Evolutionary conservation across 2,113 vertebrate species (phyloP), one percentile per base, ranked within the genome.

Genomic region (Chascanopsetta lugubris): DNA sequence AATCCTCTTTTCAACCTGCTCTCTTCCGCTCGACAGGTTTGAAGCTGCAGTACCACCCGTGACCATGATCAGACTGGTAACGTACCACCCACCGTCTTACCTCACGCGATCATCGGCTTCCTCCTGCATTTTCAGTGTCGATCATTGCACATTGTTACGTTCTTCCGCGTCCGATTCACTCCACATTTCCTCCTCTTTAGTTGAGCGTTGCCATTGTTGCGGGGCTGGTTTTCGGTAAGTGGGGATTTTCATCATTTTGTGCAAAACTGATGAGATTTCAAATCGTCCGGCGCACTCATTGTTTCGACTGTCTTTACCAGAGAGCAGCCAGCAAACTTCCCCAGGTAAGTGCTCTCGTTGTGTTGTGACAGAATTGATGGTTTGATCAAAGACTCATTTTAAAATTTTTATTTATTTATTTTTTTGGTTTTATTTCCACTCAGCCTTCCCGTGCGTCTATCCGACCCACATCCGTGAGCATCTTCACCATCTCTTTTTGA

Each of bases 1-100:
- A n/a, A 21, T 43, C 42, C 58, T 61, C n/a, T 8, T 20, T 54
- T 17, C 6, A 43, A 20, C 10, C 1, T 20, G 8, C 24, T 50
- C 6, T 15, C 12, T 6, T 0, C 34, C 12, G 34, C 34, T 17
- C 34, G 15, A 5, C 34, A 15, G 34, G 4, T 38, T 15, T 38
- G 32, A 71, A 61, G 21, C 36, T 26, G 15, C 1, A 50, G 9
- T 20, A 15, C 1, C 46, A 4, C 20, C 54, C 27, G 40, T 45
- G 53, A 24, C 13, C 55, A 80, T 79, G 75, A 59, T 62, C 11
- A 48, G 21, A 65, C 0, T 81, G 78, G 71, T 84, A 72, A 57
- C 3, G 3, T 55, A 51, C 46, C 13, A 42, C 11, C 13, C 53
- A 20, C 67, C 20, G 3, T 29, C 6, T 12, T 12, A 21, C 11